Percentiles rank a stretch among this genome's conserved stretches.
Conservation (phyloP, 2,888 invertebrate genomes). For the Amiota minor region DNA sequence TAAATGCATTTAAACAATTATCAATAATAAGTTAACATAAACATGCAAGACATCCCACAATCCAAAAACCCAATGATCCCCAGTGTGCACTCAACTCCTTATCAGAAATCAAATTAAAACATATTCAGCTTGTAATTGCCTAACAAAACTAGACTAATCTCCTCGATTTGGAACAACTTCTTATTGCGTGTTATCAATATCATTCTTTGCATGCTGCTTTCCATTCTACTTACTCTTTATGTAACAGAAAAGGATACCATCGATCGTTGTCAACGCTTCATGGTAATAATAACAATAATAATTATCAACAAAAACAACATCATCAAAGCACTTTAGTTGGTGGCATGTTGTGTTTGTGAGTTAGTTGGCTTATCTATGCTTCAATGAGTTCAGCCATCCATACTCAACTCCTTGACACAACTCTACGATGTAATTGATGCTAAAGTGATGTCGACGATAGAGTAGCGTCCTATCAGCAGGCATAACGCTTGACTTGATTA, state of each 20-base stretch:
- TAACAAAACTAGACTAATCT: background rate
- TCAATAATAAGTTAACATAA: slow-evolving; percentile 39
- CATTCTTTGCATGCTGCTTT: too few relatives aligned
- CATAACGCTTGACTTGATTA: slow-evolving; percentile 64
- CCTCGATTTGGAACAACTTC: too few relatives aligned
- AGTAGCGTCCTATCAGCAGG: slow-evolving; percentile 52
- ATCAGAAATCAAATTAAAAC: slow-evolving; percentile 62
- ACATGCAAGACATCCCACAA: background rate
- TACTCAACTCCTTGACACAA: background rate
- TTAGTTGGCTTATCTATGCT: background rate
- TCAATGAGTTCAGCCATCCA: background rate
- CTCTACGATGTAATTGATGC: slow-evolving; percentile 54
- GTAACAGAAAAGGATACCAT: slow-evolving; percentile 58
- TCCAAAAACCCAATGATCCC: slow-evolving; percentile 36
- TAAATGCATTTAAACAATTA: slow-evolving; percentile 44
- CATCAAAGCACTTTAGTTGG: slow-evolving; percentile 1
- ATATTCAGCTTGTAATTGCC: slow-evolving; percentile 61
- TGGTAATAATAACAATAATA: slow-evolving; percentile 48
- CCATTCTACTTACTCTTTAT: background rate
- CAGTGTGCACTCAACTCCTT: slow-evolving; percentile 41
- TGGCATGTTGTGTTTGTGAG: background rate
- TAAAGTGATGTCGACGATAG: slow-evolving; percentile 42
- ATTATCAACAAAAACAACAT: background rate
- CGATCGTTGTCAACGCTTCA: slow-evolving; percentile 49
- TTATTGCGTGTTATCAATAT: too few relatives aligned